Percentiles rank a stretch among this genome's conserved stretches.
These are phyloP conservation scores for Mesorhabditis belari DNA, from an alignment of 2,888 invertebrate genomes.

Conservation along the genomic window DNA sequence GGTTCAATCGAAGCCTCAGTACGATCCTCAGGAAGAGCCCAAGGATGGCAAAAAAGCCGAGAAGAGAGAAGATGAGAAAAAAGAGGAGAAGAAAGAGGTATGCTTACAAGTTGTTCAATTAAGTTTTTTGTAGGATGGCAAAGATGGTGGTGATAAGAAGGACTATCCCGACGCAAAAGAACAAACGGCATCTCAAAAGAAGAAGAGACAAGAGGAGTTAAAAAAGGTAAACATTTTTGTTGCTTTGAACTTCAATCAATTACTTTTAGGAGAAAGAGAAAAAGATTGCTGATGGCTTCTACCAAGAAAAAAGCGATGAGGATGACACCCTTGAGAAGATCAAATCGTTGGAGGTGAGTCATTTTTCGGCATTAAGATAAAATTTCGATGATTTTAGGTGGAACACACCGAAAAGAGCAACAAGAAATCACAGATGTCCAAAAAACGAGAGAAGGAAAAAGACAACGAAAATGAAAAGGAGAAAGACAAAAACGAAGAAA, in stretches of 20 bases:
- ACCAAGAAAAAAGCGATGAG: neutral
- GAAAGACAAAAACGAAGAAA: too few species aligned
- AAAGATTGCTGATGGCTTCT: neutral
- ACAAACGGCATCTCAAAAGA: neutral
- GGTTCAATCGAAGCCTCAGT: neutral
- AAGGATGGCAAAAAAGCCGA: neutral
- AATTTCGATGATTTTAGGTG: neutral
- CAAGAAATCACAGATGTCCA: neutral
- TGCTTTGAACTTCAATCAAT: neutral
- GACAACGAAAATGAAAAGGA: too few species aligned
- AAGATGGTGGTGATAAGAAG: neutral
- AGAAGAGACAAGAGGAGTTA: neutral
- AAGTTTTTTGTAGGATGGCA: neutral
- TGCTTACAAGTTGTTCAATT: too few species aligned
- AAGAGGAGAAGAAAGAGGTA: neutral
- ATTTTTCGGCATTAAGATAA: neutral
- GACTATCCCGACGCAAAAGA: neutral
- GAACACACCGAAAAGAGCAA: neutral
- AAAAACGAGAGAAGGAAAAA: neutral
- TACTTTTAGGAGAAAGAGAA: neutral
- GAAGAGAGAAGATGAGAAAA: neutral
- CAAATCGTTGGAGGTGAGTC: neutral
- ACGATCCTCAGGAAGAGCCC: neutral
- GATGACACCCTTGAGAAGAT: slow-evolving; percentile 1
- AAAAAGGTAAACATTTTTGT: neutral